phyloP scores from a whole-genome alignment of 2,113 vertebrate genomes.

The Silurus asotus region DNA sequence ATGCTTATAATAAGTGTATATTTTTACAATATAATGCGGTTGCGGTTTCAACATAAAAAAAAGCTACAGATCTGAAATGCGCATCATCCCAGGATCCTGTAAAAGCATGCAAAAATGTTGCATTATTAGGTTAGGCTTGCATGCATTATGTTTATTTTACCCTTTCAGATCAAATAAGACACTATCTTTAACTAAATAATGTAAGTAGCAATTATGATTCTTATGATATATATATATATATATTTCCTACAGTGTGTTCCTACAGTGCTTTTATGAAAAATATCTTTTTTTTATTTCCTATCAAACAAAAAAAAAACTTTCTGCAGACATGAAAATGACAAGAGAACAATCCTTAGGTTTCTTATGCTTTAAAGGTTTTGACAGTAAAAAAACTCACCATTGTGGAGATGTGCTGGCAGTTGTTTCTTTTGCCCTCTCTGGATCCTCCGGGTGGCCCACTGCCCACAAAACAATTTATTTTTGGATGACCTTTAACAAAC shows the following conservation, averaged over 20 bases:
- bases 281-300: background rate
- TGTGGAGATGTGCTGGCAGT: conserved; percentile 69
- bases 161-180: too few species aligned
- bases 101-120: background rate
- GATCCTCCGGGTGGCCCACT: conserved; percentile 95
- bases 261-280: too few species aligned
- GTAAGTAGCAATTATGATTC: too few species aligned
- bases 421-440: conserved; percentile 77
- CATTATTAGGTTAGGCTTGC: background rate
- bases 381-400: conserved; percentile 73
- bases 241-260: too few species aligned
- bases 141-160: too few species aligned
- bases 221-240: too few species aligned
- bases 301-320: background rate
- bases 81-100: background rate
- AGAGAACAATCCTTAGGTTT: background rate
- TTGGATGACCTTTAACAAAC: conserved; percentile 52
- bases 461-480: conserved; percentile 55
- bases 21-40: background rate
- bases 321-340: too few species aligned
- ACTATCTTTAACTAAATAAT: too few species aligned
- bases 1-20: background rate
- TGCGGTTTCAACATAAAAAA: background rate
- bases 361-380: background rate
- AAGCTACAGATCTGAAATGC: background rate